Evolutionary conservation across 2,888 invertebrate species (phyloP), one percentile per base, ranked within the genome.

Genomic region (Rhagophthalmus giganteus): DNA sequence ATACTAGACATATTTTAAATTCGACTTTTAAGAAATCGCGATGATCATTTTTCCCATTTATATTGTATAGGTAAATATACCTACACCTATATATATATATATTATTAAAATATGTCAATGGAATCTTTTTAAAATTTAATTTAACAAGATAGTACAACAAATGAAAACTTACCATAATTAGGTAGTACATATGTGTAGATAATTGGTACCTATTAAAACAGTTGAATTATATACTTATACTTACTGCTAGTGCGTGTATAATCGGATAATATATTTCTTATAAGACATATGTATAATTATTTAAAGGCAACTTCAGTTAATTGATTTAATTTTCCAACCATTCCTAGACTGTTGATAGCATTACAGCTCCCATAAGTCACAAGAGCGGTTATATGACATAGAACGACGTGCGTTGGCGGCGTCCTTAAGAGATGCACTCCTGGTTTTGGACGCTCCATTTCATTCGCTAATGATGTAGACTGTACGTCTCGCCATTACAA

Each of bases 401-500:
- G 45, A 40, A 30, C 44, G 48, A 26, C 33, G 30, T 28, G 54
- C 56, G 60, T 38, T 57, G 61, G 57, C 67, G 63, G 65, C 60
- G 53, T 65, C 58, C 63, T 49, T 55, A n/a, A 62, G 45, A 60
- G 61, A 62, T 61, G 57, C 53, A 55, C 59, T 55, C 57, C 48
- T 52, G 44, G 57, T 42, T 54, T 59, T 57, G 45, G 53, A 64
- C 66, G 71, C 63, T 62, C 68, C 69, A 71, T 71, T 71, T 66
- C 68, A 65, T 59, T 59, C 66, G 66, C 62, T 71, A 71, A 71
- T 71, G 71, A 71, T 63, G 66, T 71, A 69, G 70, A 69, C 69
- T 68, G 66, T 59, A 53, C 64, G 68, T 68, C 67, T 67, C 64
- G 59, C 54, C 55, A 44, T 50, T 54, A 57, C 55, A 49, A 49